Base-by-base conservation (phyloP, 2,797 vertebrate species). In the Miopithecus talapoin region DNA sequence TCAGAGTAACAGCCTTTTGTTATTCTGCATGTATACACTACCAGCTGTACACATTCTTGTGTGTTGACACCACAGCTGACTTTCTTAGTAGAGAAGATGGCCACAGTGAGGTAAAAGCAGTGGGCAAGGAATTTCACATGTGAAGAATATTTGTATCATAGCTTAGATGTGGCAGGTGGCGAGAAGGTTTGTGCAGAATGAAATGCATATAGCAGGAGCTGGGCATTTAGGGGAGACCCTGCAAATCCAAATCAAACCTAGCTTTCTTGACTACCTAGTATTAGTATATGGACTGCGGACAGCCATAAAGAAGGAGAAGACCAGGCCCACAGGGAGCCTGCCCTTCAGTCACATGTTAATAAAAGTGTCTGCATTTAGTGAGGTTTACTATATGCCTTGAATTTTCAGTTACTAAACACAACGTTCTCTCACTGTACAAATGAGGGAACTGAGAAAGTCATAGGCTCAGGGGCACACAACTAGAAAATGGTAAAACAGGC, bases 151-250 rank as follows among this genome's bases (percentile, higher is more conserved):
- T 41, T 12, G 12, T 68, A 11, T n/a, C 5, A 36, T 3, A 7
- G 39, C 3, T 14, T 33, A 19, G 43, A 61, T 12, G 10, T 4
- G 0, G 19, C 24, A 22, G n/a, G 7, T 21, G 11, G 4, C 1
- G n/a, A 33, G n/a, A 46, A 48, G 36, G 3, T 46, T 17, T 33
- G 5, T 46, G 74, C 8, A 43, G 30, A 92, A 86, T 59, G 80
- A 59, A 81, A 85, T 43, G 64, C 14, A 8, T 11, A 12, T 1
- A 46, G 30, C 2, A 81, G 14, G 57, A 76, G 4, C 0, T 83
- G 50, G n/a, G 36, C 43, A 75, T 33, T 22, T 53, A 13, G 17
- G 33, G n/a, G 41, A 72, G 24, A 85, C 39, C 24, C 22, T 24
- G 24, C 5, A 16, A 89, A 89, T n/a, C 1, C 13, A 57, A 50